Evolutionary conservation across 2,797 vertebrate species (phyloP), one percentile per base, ranked within the genome.

Genomic region (Leucoraja ocellata): DNA sequence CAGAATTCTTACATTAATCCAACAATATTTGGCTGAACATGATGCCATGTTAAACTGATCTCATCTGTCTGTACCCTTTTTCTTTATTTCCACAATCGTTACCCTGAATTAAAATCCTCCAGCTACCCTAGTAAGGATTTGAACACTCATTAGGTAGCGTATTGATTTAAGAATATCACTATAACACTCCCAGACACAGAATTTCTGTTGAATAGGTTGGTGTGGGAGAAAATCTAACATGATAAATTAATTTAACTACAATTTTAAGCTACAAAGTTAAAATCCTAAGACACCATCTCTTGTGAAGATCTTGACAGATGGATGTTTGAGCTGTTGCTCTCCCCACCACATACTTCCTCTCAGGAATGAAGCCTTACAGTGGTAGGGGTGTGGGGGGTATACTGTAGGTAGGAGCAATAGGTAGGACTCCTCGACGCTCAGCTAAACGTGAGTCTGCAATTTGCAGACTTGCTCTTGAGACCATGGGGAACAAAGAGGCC

Each of bases 401-500:
- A 54, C 46, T 54, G 46, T 54, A 84, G 80, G 39, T 9, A 21
- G 61, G 58, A 54, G 8, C 61, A 39, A 46, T n/a, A 21, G 65
- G 39, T 73, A 28, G 9, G 18, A 36, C 90, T 74, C 4, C 39
- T 13, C 32, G 9, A 74, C 36, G 39, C 90, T 68, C 68, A 28
- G 68, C 36, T 74, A 36, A 91, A 91, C 65, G 23, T 71, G 91
- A 93, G 93, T 94, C 93, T 94, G 95, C 94, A 83, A 95, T 96
- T 95, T 96, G 95, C 96, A 96, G 97, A 97, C 97, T 96, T 94
- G 95, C 97, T 97, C 97, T 96, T 97, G 96, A 97, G 97, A 96
- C 95, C 96, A 94, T 93, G 28, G 94, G 93, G 94, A 97, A 97
- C 96, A 97, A 97, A 97, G 96, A 95, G 94, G 93, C 95, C 95